Percentiles rank a stretch among this genome's conserved stretches.
Conservation (phyloP, 2,888 invertebrate genomes). For the Rotaria macrura region DNA sequence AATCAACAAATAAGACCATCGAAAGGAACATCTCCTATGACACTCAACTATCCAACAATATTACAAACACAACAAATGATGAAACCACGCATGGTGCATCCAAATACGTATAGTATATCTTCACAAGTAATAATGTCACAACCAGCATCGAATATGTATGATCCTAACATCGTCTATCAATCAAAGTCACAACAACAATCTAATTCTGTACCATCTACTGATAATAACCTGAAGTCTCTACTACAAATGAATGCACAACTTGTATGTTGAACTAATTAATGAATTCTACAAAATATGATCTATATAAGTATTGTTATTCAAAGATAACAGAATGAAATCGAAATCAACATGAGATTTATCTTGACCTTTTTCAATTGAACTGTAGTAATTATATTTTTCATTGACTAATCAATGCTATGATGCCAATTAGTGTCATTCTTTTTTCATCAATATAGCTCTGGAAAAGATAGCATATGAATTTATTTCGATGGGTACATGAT, state of each 20-base stretch:
- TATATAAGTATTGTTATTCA: too few species aligned
- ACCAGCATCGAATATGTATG: background rate
- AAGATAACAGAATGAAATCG: too few species aligned
- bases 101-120: background rate
- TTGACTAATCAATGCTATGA: too few species aligned
- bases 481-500: too few species aligned
- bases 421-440: too few species aligned
- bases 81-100: background rate
- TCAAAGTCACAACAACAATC: background rate
- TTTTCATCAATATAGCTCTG: too few species aligned
- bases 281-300: background rate
- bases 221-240: background rate
- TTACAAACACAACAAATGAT: slow-evolving; percentile 11
- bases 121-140: background rate
- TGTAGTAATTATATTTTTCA: too few species aligned
- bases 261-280: background rate
- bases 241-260: background rate
- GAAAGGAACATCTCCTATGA: background rate
- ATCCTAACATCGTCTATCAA: background rate
- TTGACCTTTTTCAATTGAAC: too few species aligned
- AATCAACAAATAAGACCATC: background rate
- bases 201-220: background rate
- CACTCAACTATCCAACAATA: background rate
- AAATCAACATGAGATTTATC: too few species aligned
- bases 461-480: too few species aligned